Evolutionary conservation across 2,888 invertebrate species (phyloP).

Genomic region (Digitonthophagus gazella): DNA sequence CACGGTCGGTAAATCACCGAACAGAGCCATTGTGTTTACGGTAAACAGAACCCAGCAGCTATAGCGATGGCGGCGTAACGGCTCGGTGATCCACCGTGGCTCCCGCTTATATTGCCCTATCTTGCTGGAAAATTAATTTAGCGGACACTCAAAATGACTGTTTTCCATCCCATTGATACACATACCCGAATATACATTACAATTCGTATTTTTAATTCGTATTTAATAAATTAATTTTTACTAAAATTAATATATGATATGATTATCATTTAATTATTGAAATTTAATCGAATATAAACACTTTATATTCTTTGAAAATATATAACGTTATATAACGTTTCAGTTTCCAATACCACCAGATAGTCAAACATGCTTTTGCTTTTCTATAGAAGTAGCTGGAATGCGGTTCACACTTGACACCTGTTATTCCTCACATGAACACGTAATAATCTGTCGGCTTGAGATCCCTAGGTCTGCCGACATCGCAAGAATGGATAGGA

Average conservation of each 20-base stretch:
- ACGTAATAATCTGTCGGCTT: neutral
- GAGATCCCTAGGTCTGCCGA: neutral
- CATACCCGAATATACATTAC: neutral
- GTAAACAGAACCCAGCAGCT: slow-evolving; percentile 32
- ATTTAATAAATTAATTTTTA: no score
- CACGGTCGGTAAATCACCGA: slow-evolving; percentile 38
- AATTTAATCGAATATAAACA: no score
- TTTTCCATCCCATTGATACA: neutral
- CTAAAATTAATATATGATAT: no score
- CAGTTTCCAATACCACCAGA: neutral
- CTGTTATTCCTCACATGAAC: neutral
- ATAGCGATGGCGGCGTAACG: slow-evolving; percentile 34
- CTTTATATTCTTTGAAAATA: neutral
- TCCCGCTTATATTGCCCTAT: neutral
- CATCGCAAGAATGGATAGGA: neutral
- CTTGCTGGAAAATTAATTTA: neutral
- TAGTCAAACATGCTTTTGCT: neutral
- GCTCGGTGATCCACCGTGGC: slow-evolving; percentile 33
- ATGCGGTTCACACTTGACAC: neutral
- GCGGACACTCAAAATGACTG: neutral
- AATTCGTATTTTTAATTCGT: no score
- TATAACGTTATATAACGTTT: neutral
- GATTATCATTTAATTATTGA: no score
- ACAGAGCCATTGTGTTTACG: slow-evolving; percentile 35
- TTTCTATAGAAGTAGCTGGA: neutral